A percentile compares a stretch with the other conserved stretches of the same genome.
Conservation (phyloP, 2,113 vertebrate genomes). For the Amazona guildingii region DNA sequence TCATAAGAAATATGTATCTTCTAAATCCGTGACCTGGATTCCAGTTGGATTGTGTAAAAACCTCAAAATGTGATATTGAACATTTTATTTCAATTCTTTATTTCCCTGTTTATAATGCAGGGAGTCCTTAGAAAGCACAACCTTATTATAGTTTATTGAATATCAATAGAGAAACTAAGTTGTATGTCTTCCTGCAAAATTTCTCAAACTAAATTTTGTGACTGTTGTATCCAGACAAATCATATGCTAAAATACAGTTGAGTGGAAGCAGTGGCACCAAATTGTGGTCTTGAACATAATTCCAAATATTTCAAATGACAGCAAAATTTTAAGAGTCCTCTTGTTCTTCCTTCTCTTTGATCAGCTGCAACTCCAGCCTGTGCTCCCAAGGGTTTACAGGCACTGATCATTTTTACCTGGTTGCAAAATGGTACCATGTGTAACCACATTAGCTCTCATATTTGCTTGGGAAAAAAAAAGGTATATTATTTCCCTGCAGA, state of each 20-base stretch:
- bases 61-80: background rate
- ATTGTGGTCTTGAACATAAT: background rate
- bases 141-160: background rate
- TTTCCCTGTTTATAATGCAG: background rate
- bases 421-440: background rate
- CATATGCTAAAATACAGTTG: background rate
- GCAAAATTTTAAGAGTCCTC: background rate
- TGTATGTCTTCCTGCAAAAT: background rate
- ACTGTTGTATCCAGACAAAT: background rate
- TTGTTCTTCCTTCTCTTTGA: background rate
- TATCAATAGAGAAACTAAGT: background rate
- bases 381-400: background rate
- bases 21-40: background rate
- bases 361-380: background rate
- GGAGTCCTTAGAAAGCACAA: background rate
- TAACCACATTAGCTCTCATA: background rate
- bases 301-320: background rate
- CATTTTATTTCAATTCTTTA: background rate
- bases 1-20: constrained; percentile 36
- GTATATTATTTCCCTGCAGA: background rate
- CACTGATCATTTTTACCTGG: background rate
- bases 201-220: background rate
- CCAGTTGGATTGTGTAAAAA: background rate
- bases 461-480: background rate
- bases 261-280: background rate